Conservation (phyloP, 2,113 vertebrate genomes). For the Rhea pennata region DNA sequence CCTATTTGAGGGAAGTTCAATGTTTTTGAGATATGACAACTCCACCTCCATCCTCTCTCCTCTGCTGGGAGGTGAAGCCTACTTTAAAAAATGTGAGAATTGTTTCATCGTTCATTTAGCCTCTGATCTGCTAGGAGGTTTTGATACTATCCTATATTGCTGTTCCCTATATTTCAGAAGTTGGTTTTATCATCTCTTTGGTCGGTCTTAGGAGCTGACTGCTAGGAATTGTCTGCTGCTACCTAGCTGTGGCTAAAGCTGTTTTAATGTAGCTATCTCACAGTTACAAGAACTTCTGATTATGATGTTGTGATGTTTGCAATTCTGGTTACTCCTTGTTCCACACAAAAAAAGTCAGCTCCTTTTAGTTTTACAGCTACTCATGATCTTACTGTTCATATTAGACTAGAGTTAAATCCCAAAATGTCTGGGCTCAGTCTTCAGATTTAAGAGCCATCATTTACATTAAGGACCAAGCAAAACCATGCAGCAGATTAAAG, state of each 20-base stretch:
- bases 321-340: background rate
- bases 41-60: background rate
- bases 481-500: background rate
- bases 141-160: background rate
- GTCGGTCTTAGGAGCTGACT: background rate
- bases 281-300: background rate
- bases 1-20: background rate
- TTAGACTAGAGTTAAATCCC: background rate
- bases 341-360: background rate
- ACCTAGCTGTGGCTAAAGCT: background rate
- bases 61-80: background rate
- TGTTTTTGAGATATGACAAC: background rate
- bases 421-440: background rate
- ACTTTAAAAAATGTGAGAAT: background rate
- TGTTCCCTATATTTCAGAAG: background rate
- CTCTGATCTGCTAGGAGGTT: background rate
- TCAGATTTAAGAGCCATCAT: background rate
- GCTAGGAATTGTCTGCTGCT: background rate
- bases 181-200: background rate
- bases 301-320: background rate
- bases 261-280: background rate
- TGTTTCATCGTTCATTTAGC: background rate
- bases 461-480: background rate
- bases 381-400: accelerated
- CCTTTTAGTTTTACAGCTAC: background rate